phyloP scores from a whole-genome alignment of 2,113 vertebrate genomes.

The Nothocercus nigrocapillus region DNA sequence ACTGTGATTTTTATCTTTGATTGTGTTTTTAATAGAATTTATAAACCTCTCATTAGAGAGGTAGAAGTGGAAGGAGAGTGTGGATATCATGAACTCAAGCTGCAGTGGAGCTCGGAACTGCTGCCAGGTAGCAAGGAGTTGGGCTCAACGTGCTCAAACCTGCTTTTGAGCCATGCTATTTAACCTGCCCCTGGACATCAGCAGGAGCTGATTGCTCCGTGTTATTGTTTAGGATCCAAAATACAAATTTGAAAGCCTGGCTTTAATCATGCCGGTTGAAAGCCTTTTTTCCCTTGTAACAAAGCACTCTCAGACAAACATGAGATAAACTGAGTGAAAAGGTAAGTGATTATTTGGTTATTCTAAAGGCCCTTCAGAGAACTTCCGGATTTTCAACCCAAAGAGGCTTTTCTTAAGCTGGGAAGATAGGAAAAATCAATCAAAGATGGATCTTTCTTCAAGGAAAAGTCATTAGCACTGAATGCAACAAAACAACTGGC shows the following conservation, averaged over 20 bases:
- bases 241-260: neutral
- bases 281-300: neutral
- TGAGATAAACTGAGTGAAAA: neutral
- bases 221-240: neutral
- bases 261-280: slow-evolving; percentile 24
- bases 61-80: neutral
- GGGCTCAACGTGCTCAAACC: neutral
- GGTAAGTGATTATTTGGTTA: slow-evolving; percentile 2
- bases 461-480: neutral
- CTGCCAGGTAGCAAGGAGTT: neutral
- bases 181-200: neutral
- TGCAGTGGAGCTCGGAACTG: neutral
- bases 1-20: neutral
- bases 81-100: neutral
- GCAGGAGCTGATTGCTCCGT: neutral
- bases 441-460: neutral
- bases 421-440: slow-evolving; percentile 30
- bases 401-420: neutral
- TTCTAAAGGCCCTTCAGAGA: slow-evolving; percentile 13
- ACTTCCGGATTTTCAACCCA: neutral
- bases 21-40: neutral
- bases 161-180: neutral
- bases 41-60: neutral
- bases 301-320: slow-evolving; percentile 28
- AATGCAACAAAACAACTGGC: neutral